These are phyloP conservation scores for Anguilla obscura DNA, from an alignment of 2,797 vertebrate species.

Conservation along the genomic window DNA sequence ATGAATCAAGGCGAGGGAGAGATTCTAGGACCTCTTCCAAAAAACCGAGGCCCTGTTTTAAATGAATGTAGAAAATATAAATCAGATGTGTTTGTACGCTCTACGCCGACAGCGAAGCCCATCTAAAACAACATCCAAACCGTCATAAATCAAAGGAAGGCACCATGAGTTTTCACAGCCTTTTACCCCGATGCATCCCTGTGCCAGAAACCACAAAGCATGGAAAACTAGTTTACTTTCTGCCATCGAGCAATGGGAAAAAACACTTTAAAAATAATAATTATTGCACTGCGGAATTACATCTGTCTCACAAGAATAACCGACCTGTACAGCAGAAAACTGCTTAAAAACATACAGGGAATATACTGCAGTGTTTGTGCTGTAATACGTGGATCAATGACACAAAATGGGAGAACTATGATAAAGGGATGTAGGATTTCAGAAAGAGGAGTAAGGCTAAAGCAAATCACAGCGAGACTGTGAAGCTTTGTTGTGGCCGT, in stretches of 20 bases:
- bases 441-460: not conserved
- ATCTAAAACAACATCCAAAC: constrained; percentile 4
- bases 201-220: not conserved
- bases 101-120: not conserved
- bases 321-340: not conserved
- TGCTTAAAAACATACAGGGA: not conserved
- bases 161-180: not conserved
- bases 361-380: not conserved
- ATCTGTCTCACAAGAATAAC: not conserved
- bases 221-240: not conserved
- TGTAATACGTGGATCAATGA: not conserved
- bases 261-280: not conserved
- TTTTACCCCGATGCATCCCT: constrained; percentile 1
- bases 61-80: constrained; percentile 18
- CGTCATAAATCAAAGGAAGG: not conserved
- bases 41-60: not conserved
- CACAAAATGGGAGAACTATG: not conserved
- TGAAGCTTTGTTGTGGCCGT: not conserved
- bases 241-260: not conserved
- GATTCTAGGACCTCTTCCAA: not conserved
- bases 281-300: not conserved
- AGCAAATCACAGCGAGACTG: not conserved
- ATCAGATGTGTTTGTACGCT: constrained; percentile 14
- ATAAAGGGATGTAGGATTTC: not conserved
- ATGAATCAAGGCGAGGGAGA: not conserved